Evolutionary conservation across 2,113 vertebrate species (phyloP), one percentile per base, ranked within the genome.

Genomic region (Nansenia antarctica): DNA sequence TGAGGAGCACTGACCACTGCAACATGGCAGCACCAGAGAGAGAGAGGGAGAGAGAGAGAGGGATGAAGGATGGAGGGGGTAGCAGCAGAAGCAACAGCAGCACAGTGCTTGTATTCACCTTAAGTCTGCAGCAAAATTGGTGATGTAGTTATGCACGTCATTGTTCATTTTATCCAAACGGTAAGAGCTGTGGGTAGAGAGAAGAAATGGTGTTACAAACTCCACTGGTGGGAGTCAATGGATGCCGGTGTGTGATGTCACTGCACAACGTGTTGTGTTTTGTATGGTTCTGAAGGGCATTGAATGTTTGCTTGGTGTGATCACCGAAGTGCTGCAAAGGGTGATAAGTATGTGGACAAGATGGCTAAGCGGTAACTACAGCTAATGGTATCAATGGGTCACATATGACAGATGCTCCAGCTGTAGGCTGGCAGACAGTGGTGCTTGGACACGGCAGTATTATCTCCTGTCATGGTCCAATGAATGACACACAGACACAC

Each of bases 111-210:
- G 78, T 87, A 89, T 89, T 91, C 87, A 93, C 92, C 90, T 93
- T 85, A 93, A 88, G 87, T 93, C 92, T 89, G 90, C 90, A 74
- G 92, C 91, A 74, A 92, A 92, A 90, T 92, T 92, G 90, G 91
- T 92, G 91, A 93, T 92, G 90, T 92, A 93, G 88, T 92, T 92
- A 86, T 88, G 86, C 90, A 92, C 87, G 85, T 93, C 91, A 80
- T 90, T 91, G 87, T 92, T 92, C 84, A 91, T 91, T 89, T 92
- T 93, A 87, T 92, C 91, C 90, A 93, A 82, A 79, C 88, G 91
- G 84, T 91, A 93, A 82, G 91, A 92, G 86, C 92, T 93, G 92
- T 79, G 81, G 87, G 85, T 73, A 68, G 69, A 90, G 80, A 93
- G 70, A 89, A 88, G 72, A 89, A 88, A 69, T 89, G 82, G 45